Evolutionary conservation across 2,113 vertebrate species (phyloP), one percentile per base, ranked within the genome.

Genomic region (Burhinus bistriatus): DNA sequence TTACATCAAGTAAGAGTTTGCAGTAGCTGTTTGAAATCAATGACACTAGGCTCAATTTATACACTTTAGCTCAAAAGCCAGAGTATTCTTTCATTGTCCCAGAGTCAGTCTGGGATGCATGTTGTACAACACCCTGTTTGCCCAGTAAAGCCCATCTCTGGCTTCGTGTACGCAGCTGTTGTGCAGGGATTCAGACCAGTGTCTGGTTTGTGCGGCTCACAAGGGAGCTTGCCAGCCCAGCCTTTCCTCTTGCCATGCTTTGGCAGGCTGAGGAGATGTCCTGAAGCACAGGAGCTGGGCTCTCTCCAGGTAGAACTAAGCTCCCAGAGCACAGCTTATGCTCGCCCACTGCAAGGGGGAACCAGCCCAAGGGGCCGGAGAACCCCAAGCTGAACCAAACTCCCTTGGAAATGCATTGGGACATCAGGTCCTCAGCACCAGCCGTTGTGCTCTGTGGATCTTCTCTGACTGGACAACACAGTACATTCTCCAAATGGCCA

Each of bases 131-230:
- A 1, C 23, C 15, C 6, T 7, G 27, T 23, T 66, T 29, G 61
- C 42, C n/a, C 51, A 6, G 36, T 15, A 52, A 29, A 71, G 30
- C 54, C 44, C 27, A 34, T n/a, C 45, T 42, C 68, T 13, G 17
- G 44, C 55, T 40, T 32, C 10, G 11, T 3, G 2, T 11, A 13
- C 0, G 4, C n/a, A 22, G 29, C n/a, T 21, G 2, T 12, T 9
- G 6, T 34, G 65, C 13, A 10, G 54, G 25, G n/a, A 13, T 11
- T 59, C 21, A 8, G 66, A 4, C 5, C 1, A 3, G 16, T 38
- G 42, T 2, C 21, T 21, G 64, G 52, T 38, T 21, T 27, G 10
- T 16, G 29, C 2, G 4, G 66, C 44, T 34, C 44, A 10, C 5
- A 8, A 32, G 36, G 17, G 21, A 17, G 29, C 36, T 40, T 27